These are phyloP conservation scores for Thamnophis elegans DNA, from an alignment of 2,797 vertebrate genomes.

Conservation along the genomic window DNA sequence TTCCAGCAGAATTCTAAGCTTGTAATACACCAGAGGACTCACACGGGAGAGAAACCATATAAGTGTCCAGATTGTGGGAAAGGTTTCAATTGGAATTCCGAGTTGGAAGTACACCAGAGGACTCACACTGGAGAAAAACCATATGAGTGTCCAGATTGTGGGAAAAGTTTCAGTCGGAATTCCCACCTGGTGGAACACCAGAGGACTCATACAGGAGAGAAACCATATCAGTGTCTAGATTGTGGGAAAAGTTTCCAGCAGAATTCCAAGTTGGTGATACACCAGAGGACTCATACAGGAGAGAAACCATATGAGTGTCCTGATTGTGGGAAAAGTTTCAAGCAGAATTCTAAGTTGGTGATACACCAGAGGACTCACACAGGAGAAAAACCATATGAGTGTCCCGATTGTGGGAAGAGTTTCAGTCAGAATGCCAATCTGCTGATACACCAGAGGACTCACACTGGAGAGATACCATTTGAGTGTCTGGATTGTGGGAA, in stretches of 20 bases:
- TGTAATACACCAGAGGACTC: background rate
- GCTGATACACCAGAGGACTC: background rate
- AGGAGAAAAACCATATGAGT: background rate
- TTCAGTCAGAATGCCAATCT: background rate
- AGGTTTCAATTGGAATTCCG: background rate
- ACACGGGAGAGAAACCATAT: background rate
- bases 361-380: background rate
- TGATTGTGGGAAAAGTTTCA: background rate
- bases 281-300: background rate
- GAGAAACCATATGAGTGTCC: background rate
- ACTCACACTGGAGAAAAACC: background rate
- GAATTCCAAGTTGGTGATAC: background rate
- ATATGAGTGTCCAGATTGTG: background rate
- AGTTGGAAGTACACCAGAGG: background rate
- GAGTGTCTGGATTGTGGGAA: background rate
- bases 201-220: background rate
- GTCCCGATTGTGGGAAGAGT: background rate
- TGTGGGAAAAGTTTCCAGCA: background rate
- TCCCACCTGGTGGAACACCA: background rate
- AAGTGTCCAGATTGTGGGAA: background rate
- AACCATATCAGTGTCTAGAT: background rate
- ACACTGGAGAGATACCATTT: background rate
- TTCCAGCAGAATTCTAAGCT: background rate
- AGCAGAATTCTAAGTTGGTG: background rate
- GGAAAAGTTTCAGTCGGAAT: background rate